Evolutionary conservation across 1,140 invertebrate genomes (phyloP).

Genomic region (Achatina immaculata): DNA sequence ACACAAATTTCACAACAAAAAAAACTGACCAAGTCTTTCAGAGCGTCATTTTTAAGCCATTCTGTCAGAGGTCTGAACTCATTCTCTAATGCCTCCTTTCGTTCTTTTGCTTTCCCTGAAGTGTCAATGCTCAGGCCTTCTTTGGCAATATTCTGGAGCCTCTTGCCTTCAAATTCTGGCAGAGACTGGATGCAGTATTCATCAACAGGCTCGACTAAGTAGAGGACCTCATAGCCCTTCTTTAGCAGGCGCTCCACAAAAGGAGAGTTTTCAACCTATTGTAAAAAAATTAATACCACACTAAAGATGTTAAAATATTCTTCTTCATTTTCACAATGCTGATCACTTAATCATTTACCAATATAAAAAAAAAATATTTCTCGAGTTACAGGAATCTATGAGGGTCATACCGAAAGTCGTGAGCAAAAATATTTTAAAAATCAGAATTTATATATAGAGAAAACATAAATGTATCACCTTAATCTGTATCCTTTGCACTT

Average conservation of each 20-base stretch:
- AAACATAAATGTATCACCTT: no score
- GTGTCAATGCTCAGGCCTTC: conserved; percentile 91
- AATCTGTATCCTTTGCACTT: no score
- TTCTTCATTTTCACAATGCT: no score
- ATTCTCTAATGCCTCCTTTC: conserved; percentile 83
- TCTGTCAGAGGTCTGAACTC: conserved; percentile 91
- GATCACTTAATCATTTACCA: no score
- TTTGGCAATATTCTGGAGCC: conserved; percentile 99
- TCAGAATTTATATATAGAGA: no score
- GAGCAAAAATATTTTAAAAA: no score
- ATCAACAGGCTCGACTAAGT: conserved; percentile 96
- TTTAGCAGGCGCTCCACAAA: conserved; percentile 95
- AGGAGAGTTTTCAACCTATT: conserved; percentile 88
- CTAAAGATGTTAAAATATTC: no score
- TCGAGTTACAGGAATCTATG: no score
- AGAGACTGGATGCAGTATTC: conserved; percentile 97
- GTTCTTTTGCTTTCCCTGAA: conserved; percentile 85
- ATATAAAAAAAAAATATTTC: no score
- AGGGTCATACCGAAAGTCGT: no score
- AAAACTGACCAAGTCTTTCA: conserved; percentile 83
- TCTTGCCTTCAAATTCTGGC: conserved; percentile 99
- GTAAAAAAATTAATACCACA: no score
- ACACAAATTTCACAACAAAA: neutral
- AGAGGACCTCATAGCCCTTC: conserved; percentile 97
- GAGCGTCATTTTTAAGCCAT: conserved; percentile 88